Evolutionary conservation across 2,888 invertebrate species (phyloP), one percentile per base, ranked within the genome.

Genomic region (Drosophila ezoana): DNA sequence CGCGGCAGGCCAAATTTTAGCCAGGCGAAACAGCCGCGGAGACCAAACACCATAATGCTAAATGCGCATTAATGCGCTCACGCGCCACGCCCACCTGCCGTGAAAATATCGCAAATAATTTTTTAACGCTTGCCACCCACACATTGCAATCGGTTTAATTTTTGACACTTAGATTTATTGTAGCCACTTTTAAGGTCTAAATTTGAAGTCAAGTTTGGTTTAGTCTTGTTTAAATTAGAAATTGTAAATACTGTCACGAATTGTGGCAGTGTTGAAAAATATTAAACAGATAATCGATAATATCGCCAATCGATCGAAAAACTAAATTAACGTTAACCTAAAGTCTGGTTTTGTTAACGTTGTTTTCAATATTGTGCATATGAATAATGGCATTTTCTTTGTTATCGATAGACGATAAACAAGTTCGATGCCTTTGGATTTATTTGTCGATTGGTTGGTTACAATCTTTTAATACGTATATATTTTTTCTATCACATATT

Each of bases 1-100:
- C 76, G 74, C 40, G 74, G 75, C 74, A 51, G 47, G 52, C 66
- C 63, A 56, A 61, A 72, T 41, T 68, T 54, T 62, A 44, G 53
- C 28, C 58, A 61, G 48, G 56, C 18, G 40, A 37, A 43, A 43
- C 61, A 57, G 51, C 58, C 58, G 49, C 37, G 38, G 76, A 66
- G 60, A 52, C 43, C 48, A 57, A 44, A 37, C 18, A 37, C 23
- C 38, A 71, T 61, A 57, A 57, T 70, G 62, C 52, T 66, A 65
- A 76, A 74, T 63, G 65, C 60, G 69, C 59, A 67, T 59, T 72
- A 75, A 67, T 62, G 62, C 52, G 56, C 41, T 48, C 52, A 60
- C 58, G 44, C 37, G 16, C 18, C 33, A 58, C 56, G 45, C 16
- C 38, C 60, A 61, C 49, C 53, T 49, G 23, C 32, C 33, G 20